Evolutionary conservation across 2,113 vertebrate species (phyloP), one percentile per base, ranked within the genome.

Genomic region (Parus major): DNA sequence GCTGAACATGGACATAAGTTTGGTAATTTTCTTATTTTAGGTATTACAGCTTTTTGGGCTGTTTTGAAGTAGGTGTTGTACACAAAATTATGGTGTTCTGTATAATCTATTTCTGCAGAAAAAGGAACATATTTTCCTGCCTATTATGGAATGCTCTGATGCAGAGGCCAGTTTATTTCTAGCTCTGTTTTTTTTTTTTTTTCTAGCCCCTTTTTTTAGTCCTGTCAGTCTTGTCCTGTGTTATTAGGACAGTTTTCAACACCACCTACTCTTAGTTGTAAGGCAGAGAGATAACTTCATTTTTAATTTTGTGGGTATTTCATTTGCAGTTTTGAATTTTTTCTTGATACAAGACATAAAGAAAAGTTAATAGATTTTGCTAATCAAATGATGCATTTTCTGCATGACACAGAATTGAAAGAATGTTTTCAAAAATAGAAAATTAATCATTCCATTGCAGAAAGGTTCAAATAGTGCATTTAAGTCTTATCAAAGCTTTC

Each of bases 171-270:
- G 80, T 95, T 96, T 96, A 95, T 95, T 97, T 96, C 93, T 93
- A 91, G 95, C 53, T 71, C 11, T 72, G 4, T 33, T 64, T 97
- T 39, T 39, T 39, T 97, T 39, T 39, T 39, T 90, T 82, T 87
- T 88, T n/a, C 64, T 33, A 87, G 7, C 5, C 29, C 61, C 77
- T 86, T 93, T 97, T 39, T 95, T 89, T 92, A 95, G 91, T 92
- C 53, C 77, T 8, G 27, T 96, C 94, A 94, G 80, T 86, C 95
- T 88, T 90, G 82, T 86, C 77, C 86, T 92, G 60, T 97, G 80
- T 78, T 93, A 91, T 91, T 95, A 97, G 92, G 92, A 94, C 73
- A 89, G 69, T 93, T 93, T 95, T 95, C 81, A 93, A 86, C 77
- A 93, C 83, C 5, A 0, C 91, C 89, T 53, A 91, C 92, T 92